Percentiles rank a stretch among this genome's conserved stretches.
These are phyloP conservation scores for Protophormia terraenovae DNA, from an alignment of 2,888 invertebrate genomes.

Conservation along the genomic window DNA sequence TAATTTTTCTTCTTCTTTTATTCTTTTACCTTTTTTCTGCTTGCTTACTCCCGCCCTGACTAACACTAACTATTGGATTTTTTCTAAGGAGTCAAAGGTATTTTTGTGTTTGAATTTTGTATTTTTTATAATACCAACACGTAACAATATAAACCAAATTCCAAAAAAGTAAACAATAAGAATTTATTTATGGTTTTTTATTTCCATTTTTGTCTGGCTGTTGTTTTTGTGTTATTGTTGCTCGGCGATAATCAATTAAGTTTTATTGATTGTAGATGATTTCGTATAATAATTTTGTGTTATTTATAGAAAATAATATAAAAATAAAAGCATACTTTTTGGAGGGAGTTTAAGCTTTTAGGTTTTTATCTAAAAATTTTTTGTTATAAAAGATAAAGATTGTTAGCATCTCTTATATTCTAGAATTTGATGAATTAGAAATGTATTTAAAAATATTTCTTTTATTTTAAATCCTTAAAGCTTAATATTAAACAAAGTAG, in stretches of 20 bases:
- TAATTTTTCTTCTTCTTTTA: background rate
- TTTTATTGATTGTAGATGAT: constrained; percentile 2
- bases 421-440: no score
- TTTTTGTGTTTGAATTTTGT: background rate
- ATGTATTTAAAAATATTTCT: no score
- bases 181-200: background rate
- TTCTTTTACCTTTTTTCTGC: no score
- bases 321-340: background rate
- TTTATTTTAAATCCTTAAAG: no score
- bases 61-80: no score
- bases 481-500: no score
- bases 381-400: no score
- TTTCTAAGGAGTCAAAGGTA: background rate
- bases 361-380: no score
- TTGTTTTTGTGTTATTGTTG: background rate
- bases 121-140: background rate
- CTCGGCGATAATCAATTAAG: background rate
- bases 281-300: background rate
- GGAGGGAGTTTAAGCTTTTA: background rate
- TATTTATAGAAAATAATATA: background rate
- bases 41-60: no score
- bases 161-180: constrained; percentile 7
- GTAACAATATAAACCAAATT: background rate
- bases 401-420: no score
- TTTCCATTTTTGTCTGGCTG: background rate